Percentiles rank a stretch among this genome's conserved stretches.
Evolutionary conservation across 2,888 invertebrate species (phyloP).

Genomic region (Acanthacorydalis orientalis): DNA sequence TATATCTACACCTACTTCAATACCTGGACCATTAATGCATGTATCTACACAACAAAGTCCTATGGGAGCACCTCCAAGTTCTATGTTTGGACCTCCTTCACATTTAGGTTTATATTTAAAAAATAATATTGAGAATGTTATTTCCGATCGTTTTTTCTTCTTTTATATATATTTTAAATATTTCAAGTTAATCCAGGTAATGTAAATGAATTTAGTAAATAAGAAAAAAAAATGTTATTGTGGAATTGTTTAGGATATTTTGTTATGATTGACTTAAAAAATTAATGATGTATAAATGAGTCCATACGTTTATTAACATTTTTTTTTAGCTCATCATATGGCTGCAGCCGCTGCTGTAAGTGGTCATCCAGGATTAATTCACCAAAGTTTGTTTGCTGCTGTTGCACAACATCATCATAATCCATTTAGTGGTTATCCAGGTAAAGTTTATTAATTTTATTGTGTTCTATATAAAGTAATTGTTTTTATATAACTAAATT

Average conservation of each 20-base stretch:
- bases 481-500: no score
- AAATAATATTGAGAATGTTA: no score
- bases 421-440: conserved; percentile 4
- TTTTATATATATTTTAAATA: no score
- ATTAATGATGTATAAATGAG: no score
- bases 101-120: conserved; percentile 1
- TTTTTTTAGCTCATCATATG: conserved; percentile 48
- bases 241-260: no score
- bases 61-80: conserved; percentile 24
- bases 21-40: conserved; percentile 54
- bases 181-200: no score
- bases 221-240: no score
- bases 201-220: no score
- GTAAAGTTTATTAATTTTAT: neutral
- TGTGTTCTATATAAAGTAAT: no score
- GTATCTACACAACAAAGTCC: conserved; percentile 57
- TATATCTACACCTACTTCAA: conserved; percentile 42
- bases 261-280: no score
- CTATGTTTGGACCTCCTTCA: conserved; percentile 24
- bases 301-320: conserved; percentile 15
- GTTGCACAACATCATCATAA: conserved; percentile 6
- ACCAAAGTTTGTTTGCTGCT: conserved; percentile 5
- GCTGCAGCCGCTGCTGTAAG: conserved; percentile 40
- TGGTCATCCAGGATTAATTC: conserved; percentile 17
- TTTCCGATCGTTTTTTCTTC: no score